Base-by-base conservation (phyloP, 2,888 invertebrate genomes). In the Microchrysa polita region DNA sequence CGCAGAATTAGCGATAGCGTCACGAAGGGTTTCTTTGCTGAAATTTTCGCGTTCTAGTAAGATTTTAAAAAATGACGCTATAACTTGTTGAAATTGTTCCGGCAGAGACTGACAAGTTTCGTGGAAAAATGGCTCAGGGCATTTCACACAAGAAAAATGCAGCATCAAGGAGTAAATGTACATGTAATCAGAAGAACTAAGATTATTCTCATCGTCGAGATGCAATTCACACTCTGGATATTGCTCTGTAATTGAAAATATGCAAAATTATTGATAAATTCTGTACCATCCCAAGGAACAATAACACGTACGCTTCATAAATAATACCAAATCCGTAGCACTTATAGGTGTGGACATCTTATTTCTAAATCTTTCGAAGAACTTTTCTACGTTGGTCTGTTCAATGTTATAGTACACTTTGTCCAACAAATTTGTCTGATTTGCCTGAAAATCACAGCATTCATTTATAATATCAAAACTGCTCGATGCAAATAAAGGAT, bases 121-220 rank as follows among this genome's bases (percentile, higher is more conserved):
- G 67, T 84, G 85, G 55, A 83, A 83, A 65, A 78, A 77, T 42
- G 77, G 77, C 22, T 80, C 79, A 0, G 82, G 80, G 73, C 76
- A 75, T 75, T 80, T 80, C 0, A 85, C 81, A 73, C 85, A 85
- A 4, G 81, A 80, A 75, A 81, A 83, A 74, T 84, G 84, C 71
- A 85, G 76, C 0, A 85, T 75, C 5, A 85, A 73, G 0, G 84
- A 82, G 74, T 83, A 85, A 1, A 81, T 79, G 72, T 82, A 83
- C 4, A 84, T 67, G 71, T 82, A 82, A 65, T 85, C 85, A 0
- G 77, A 72, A 0, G 79, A 72, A 23, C 79, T 79, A 0, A 84
- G 44, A 1, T 75, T 76, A 16, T 80, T 80, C 7, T 79, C 76
- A 73, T 78, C 77, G 74, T 82, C 81, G 1, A 79, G 72, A 42